A percentile compares a stretch with the other conserved stretches of the same genome.
These are phyloP conservation scores for Syngnathus floridae DNA, from an alignment of 2,113 vertebrate genomes.

Conservation along the genomic window DNA sequence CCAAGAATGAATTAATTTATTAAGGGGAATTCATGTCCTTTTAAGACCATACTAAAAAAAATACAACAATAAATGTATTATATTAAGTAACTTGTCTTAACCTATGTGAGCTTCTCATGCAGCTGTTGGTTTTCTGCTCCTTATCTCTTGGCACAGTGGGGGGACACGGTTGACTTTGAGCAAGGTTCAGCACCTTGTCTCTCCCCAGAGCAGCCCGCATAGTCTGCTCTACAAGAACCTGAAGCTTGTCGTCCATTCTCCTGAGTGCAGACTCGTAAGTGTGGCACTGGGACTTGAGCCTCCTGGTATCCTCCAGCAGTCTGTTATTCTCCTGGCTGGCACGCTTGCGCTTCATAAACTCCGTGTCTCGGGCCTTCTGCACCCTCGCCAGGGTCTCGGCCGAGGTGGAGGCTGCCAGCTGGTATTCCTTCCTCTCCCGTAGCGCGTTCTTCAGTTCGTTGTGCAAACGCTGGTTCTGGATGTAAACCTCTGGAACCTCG, in stretches of 20 bases:
- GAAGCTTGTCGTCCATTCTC: conserved; percentile 79
- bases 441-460: conserved; percentile 68
- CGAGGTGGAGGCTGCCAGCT: conserved; percentile 59
- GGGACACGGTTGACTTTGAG: neutral
- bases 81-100: neutral
- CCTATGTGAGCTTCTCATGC: neutral
- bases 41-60: neutral
- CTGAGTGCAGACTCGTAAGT: conserved; percentile 73
- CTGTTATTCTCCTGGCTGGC: conserved; percentile 79
- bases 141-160: neutral
- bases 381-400: conserved; percentile 69
- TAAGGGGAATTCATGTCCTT: neutral
- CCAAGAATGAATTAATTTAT: neutral
- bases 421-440: conserved; percentile 74
- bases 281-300: conserved; percentile 78
- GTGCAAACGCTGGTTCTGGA: conserved; percentile 71
- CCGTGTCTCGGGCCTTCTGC: conserved; percentile 78
- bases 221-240: conserved; percentile 75
- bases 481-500: conserved; percentile 73
- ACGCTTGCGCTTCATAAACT: conserved; percentile 78
- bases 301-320: conserved; percentile 77
- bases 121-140: neutral
- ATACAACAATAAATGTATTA: neutral
- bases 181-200: conserved; percentile 61
- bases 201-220: conserved; percentile 75